A percentile compares a stretch with the other conserved stretches of the same genome.
These are phyloP conservation scores for Tetropium fuscum DNA, from an alignment of 2,888 invertebrate species.

Conservation along the genomic window DNA sequence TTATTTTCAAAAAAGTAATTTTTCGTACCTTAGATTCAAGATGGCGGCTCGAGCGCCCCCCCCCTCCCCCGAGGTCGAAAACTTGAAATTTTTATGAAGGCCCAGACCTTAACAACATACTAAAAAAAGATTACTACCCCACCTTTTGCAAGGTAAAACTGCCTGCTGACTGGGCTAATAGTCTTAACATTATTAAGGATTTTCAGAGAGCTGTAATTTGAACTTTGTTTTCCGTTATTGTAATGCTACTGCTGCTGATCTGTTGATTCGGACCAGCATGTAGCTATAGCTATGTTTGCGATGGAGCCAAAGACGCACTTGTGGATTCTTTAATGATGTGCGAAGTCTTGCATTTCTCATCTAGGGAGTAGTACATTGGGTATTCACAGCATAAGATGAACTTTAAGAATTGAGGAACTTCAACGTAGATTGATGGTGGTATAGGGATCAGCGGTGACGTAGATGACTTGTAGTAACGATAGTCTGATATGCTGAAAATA, in stretches of 20 bases:
- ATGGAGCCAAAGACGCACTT: conserved; percentile 77
- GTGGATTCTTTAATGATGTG: conserved; percentile 77
- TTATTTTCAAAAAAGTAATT: no score
- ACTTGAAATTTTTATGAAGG: no score
- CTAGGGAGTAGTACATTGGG: conserved; percentile 85
- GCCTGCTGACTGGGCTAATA: no score
- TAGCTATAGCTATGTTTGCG: conserved; percentile 78
- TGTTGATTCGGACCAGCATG: conserved; percentile 59
- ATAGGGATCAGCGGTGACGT: conserved; percentile 92
- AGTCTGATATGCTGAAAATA: conserved; percentile 83
- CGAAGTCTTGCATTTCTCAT: conserved; percentile 71
- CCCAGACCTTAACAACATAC: no score
- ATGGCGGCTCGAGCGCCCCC: no score
- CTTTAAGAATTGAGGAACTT: conserved; percentile 86
- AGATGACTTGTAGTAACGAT: conserved; percentile 87
- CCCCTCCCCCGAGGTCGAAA: no score
- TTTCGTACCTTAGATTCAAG: no score
- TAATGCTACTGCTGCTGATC: conserved; percentile 47
- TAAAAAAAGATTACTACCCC: no score
- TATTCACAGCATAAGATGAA: conserved; percentile 89
- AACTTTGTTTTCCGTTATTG: conserved; percentile 42
- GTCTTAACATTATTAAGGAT: no score
- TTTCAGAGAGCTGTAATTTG: conserved; percentile 51
- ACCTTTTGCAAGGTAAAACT: no score
- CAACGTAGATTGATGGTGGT: conserved; percentile 88